Conservation (phyloP, 2,113 vertebrate species). For the Merops nubicus region DNA sequence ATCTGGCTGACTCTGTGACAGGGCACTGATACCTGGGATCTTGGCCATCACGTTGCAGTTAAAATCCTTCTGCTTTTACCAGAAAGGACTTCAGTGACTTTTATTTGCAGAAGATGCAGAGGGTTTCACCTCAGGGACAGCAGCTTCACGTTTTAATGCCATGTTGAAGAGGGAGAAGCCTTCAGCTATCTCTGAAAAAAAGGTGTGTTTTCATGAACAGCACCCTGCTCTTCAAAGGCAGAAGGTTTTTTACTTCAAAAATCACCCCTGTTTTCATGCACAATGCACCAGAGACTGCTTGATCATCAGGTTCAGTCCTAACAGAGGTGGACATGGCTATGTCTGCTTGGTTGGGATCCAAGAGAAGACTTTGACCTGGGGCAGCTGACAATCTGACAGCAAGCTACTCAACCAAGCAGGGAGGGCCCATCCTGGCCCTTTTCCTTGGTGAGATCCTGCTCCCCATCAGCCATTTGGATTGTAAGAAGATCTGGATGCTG, state of each 20-base stretch:
- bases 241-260: background rate
- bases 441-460: background rate
- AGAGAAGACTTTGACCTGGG: background rate
- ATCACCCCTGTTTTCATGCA: background rate
- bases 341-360: background rate
- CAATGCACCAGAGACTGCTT: background rate
- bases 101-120: background rate
- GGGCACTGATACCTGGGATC: background rate
- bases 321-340: background rate
- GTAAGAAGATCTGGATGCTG: background rate
- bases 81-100: background rate
- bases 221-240: background rate
- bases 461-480: background rate
- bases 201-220: background rate
- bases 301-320: background rate
- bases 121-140: background rate
- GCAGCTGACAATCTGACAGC: background rate
- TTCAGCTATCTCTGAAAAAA: background rate
- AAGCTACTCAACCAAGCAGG: background rate
- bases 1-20: slow-evolving; percentile 27
- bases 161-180: background rate
- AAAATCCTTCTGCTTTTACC: background rate
- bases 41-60: background rate
- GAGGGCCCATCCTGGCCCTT: background rate
- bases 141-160: background rate